phyloP scores from a whole-genome alignment of 2,888 invertebrate genomes.

The Epiblema foenella region DNA sequence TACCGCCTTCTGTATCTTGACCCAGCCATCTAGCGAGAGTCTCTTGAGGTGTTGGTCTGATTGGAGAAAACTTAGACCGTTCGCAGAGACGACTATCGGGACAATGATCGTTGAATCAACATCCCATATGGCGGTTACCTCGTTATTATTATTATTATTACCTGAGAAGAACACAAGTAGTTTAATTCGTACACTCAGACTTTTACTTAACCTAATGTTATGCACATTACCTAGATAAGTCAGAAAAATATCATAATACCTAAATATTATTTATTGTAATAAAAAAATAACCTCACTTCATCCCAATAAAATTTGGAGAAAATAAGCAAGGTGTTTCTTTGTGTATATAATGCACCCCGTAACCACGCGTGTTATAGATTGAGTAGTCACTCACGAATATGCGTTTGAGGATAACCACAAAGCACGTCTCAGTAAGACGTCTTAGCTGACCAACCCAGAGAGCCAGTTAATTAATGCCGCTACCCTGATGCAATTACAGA shows the following conservation, averaged over 20 bases:
- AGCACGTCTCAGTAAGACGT: slow-evolving; percentile 69
- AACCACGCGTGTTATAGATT: slow-evolving; percentile 20
- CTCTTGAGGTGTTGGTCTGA: no score
- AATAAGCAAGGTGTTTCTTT: not conserved
- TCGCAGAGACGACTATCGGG: no score
- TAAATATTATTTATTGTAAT: not conserved
- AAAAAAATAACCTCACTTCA: not conserved
- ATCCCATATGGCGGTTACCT: no score
- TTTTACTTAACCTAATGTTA: not conserved
- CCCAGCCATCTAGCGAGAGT: no score
- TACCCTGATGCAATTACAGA: slow-evolving; percentile 78
- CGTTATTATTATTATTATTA: no score
- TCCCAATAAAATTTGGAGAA: not conserved
- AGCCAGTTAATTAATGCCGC: slow-evolving; percentile 76
- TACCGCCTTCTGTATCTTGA: no score
- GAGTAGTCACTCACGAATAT: slow-evolving; percentile 31
- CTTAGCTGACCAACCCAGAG: slow-evolving; percentile 72
- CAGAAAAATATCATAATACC: no score
- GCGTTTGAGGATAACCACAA: slow-evolving; percentile 53
- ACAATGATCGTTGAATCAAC: no score
- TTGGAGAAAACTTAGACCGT: no score
- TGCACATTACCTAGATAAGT: not conserved
- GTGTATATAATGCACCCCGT: not conserved
- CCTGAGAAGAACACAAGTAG: not conserved
- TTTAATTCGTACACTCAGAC: not conserved